Percentiles rank a stretch among this genome's conserved stretches.
phyloP scores from a whole-genome alignment of 37 sponge, comb jelly and placozoan species.

The Halichondria panicea region DNA sequence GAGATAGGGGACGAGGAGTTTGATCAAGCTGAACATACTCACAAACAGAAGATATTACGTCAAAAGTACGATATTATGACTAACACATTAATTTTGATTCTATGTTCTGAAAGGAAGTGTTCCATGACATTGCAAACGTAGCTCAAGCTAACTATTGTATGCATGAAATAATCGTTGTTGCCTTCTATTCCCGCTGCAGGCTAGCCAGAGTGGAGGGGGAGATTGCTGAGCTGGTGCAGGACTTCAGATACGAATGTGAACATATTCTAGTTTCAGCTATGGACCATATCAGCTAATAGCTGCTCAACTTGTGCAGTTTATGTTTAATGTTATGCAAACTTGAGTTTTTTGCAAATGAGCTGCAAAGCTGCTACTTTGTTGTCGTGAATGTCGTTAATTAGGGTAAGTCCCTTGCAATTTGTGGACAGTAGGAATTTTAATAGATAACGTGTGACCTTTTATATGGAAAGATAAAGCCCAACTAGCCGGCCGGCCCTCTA shows the following conservation, averaged over 20 bases:
- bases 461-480: too few relatives aligned
- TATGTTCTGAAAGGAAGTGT: not conserved
- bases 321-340: not conserved
- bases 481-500: too few relatives aligned
- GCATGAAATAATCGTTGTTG: slow-evolving; percentile 8
- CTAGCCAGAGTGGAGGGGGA: slow-evolving; percentile 43
- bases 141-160: not conserved
- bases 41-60: slow-evolving; percentile 7
- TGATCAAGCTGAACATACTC: slow-evolving; percentile 14
- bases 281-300: not conserved
- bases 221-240: slow-evolving; percentile 57
- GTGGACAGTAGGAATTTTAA: too few relatives aligned
- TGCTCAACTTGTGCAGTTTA: not conserved
- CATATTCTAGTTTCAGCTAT: slow-evolving; percentile 3
- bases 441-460: too few relatives aligned
- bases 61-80: slow-evolving; percentile 14
- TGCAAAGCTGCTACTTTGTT: not conserved
- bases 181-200: slow-evolving; percentile 3
- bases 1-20: slow-evolving; percentile 7
- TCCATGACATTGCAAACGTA: not conserved
- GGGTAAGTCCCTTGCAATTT: too few relatives aligned
- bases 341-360: not conserved
- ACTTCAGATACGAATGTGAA: slow-evolving; percentile 69
- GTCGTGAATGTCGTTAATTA: not conserved
- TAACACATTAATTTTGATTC: not conserved